phyloP scores from a whole-genome alignment of 2,113 vertebrate genomes.

The Xenotilapia caudafasciata region DNA sequence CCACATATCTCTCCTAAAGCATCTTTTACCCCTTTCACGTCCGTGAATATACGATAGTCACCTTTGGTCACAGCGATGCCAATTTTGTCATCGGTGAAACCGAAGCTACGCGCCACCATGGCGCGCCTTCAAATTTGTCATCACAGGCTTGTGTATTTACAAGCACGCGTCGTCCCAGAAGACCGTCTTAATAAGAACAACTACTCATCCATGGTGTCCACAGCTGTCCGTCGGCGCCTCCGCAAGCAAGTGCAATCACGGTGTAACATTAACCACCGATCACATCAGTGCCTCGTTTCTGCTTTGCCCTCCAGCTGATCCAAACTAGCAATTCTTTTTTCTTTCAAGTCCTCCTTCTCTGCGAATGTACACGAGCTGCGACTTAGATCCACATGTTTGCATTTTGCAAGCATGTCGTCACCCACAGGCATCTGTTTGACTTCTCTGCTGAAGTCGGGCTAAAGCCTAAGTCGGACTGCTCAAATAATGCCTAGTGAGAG shows the following conservation, averaged over 20 bases:
- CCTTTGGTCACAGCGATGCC: not conserved
- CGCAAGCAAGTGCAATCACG: not conserved
- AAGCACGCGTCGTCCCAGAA: not conserved
- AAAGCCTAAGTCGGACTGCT: constrained; percentile 32
- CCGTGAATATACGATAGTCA: not conserved
- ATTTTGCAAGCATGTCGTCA: not conserved
- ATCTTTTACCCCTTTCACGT: fast-evolving
- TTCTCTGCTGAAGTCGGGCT: constrained; percentile 10
- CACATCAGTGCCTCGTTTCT: not conserved
- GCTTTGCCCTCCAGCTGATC: not conserved
- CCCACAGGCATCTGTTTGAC: not conserved
- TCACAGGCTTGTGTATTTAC: not conserved
- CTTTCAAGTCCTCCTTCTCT: not conserved
- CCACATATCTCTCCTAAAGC: not conserved
- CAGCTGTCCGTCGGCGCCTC: not conserved
- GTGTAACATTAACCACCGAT: not conserved
- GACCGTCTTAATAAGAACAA: not conserved
- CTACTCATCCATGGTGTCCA: not conserved
- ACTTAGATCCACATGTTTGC: not conserved
- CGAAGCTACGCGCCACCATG: not conserved
- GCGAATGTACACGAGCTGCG: not conserved
- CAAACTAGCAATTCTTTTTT: not conserved
- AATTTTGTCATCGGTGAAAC: not conserved
- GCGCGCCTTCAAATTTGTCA: not conserved
- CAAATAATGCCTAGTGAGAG: constrained; percentile 37